Evolutionary conservation across 1,140 invertebrate genomes (phyloP).

Genomic region (Monochamus saltuarius): DNA sequence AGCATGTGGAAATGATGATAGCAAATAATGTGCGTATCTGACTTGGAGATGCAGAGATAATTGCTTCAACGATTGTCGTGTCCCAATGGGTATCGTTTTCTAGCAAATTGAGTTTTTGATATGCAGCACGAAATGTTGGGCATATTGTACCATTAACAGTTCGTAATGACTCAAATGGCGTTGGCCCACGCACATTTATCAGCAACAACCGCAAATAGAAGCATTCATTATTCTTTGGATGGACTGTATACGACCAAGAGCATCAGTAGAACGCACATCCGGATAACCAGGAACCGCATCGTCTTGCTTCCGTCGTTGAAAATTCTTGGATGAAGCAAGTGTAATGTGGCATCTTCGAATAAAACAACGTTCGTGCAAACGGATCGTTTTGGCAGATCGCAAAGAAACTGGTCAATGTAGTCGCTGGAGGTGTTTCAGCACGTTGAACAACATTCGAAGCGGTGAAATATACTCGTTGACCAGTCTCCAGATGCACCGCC

Average conservation of each 20-base stretch:
- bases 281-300: slow-evolving; percentile 39
- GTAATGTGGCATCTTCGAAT: slow-evolving; percentile 52
- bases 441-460: slow-evolving; percentile 34
- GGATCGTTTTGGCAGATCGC: slow-evolving; percentile 46
- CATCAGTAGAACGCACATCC: slow-evolving; percentile 44
- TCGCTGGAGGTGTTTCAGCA: slow-evolving; percentile 19
- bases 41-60: slow-evolving; percentile 39
- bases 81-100: slow-evolving; percentile 51
- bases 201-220: slow-evolving; percentile 54
- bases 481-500: slow-evolving; percentile 43
- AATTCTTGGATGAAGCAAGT: slow-evolving; percentile 49
- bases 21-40: slow-evolving; percentile 53
- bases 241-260: slow-evolving; percentile 47
- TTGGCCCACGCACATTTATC: slow-evolving; percentile 53
- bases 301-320: slow-evolving; percentile 48
- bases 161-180: slow-evolving; percentile 52
- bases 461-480: slow-evolving; percentile 50
- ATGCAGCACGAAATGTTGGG: slow-evolving; percentile 29
- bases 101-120: slow-evolving; percentile 24
- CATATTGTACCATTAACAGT: slow-evolving; percentile 50
- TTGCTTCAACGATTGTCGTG: slow-evolving; percentile 38
- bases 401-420: slow-evolving; percentile 50
- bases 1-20: slow-evolving; percentile 38
- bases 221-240: slow-evolving; percentile 53
- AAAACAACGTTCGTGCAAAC: slow-evolving; percentile 52